Conservation (phyloP, 2,888 invertebrate genomes). For the Eupithecia inturbata region DNA sequence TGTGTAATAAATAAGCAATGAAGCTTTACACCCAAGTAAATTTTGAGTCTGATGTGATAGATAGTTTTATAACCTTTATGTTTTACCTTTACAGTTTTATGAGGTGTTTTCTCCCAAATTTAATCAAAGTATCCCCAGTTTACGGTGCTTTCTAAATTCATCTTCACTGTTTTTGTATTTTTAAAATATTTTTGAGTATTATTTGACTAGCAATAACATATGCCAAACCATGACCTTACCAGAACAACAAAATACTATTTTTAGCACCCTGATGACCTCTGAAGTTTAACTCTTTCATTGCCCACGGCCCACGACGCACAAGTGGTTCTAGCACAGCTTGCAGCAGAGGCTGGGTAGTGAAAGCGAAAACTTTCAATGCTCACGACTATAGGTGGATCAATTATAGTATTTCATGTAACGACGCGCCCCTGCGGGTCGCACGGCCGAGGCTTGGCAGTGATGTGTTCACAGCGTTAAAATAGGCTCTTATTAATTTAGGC, state of each 20-base stretch:
- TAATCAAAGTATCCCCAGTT: too few relatives aligned
- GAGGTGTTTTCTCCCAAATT: too few relatives aligned
- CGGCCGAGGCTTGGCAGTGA: too few relatives aligned
- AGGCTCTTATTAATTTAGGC: not conserved
- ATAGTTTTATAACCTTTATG: too few relatives aligned
- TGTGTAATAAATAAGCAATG: too few relatives aligned
- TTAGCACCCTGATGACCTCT: not conserved
- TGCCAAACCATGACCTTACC: not conserved
- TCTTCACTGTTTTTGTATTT: not conserved
- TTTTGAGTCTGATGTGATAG: too few relatives aligned
- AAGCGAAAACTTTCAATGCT: too few relatives aligned
- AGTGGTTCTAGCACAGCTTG: not conserved
- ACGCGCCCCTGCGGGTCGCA: too few relatives aligned
- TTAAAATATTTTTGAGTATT: not conserved
- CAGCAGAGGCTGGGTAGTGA: not conserved
- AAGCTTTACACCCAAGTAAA: too few relatives aligned
- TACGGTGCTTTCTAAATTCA: not conserved
- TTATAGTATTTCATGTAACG: too few relatives aligned
- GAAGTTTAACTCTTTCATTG: not conserved
- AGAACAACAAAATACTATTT: not conserved
- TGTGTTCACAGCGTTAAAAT: not conserved
- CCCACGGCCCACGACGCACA: not conserved
- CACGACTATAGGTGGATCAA: too few relatives aligned
- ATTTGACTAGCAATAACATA: not conserved
- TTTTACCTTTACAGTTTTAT: too few relatives aligned